Conservation (phyloP, 2,888 invertebrate species). For the Harpalus rufipes region DNA sequence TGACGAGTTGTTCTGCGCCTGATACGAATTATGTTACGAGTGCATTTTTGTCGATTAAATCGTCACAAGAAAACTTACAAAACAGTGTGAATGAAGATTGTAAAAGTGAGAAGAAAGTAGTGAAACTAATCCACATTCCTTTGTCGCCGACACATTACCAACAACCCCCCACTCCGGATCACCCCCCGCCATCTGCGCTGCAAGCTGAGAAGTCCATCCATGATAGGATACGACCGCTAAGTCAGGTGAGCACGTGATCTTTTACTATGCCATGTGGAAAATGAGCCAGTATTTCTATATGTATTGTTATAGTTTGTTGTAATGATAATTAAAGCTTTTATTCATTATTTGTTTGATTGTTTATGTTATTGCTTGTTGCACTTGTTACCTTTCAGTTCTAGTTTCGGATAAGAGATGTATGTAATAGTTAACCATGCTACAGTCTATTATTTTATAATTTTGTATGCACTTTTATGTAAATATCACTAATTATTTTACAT, state of each 20-base stretch:
- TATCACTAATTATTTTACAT: slow-evolving; percentile 68
- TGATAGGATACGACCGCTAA: slow-evolving; percentile 92
- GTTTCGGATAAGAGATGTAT: slow-evolving; percentile 24
- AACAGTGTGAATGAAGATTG: slow-evolving; percentile 66
- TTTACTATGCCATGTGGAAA: slow-evolving; percentile 68
- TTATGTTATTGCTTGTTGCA: slow-evolving; percentile 62
- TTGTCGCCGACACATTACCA: slow-evolving; percentile 93
- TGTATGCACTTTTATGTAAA: slow-evolving; percentile 67
- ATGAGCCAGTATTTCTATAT: slow-evolving; percentile 68
- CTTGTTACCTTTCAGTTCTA: slow-evolving; percentile 49
- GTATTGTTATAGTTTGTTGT: slow-evolving; percentile 69
- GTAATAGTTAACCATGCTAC: slow-evolving; percentile 54
- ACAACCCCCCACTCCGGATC: slow-evolving; percentile 96
- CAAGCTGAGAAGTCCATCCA: slow-evolving; percentile 94
- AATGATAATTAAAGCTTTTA: slow-evolving; percentile 66
- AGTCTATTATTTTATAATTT: slow-evolving; percentile 60
- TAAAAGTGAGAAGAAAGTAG: slow-evolving; percentile 68
- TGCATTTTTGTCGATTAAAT: slow-evolving; percentile 80
- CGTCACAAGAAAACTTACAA: slow-evolving; percentile 70
- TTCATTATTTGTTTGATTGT: slow-evolving; percentile 66
- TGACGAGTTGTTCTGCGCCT: slow-evolving; percentile 74
- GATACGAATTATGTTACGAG: slow-evolving; percentile 79
- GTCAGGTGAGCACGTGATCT: slow-evolving; percentile 86
- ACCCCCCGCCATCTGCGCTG: slow-evolving; percentile 93
- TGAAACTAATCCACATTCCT: slow-evolving; percentile 78